These are phyloP conservation scores for Hemiprocne comata DNA, from an alignment of 2,113 vertebrate genomes.

Conservation along the genomic window DNA sequence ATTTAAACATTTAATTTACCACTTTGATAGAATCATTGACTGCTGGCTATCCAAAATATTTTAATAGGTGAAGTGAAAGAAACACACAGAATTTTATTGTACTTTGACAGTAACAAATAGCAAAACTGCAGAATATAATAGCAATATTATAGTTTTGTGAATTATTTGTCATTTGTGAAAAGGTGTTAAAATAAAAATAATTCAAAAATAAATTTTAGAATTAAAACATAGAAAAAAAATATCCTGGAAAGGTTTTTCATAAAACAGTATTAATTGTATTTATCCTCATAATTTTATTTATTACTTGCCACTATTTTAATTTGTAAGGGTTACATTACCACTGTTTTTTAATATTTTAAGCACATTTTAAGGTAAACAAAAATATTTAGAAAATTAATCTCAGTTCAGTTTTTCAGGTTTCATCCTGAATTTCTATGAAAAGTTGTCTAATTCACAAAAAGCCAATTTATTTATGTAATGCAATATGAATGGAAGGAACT, in stretches of 20 bases:
- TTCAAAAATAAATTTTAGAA: background rate
- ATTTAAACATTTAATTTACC: background rate
- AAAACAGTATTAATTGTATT: background rate
- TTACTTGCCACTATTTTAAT: background rate
- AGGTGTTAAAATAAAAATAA: background rate
- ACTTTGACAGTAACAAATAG: background rate
- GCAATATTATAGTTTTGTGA: background rate
- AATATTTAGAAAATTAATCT: background rate
- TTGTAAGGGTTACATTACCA: fast-evolving
- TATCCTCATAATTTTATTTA: background rate
- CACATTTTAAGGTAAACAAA: too few relatives aligned
- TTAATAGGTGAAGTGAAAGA: background rate
- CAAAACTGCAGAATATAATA: background rate
- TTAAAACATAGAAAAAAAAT: background rate
- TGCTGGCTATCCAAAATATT: background rate
- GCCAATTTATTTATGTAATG: fast-evolving
- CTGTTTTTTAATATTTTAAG: background rate
- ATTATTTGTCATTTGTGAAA: background rate
- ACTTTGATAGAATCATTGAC: background rate
- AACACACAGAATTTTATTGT: background rate
- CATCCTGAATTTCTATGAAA: background rate
- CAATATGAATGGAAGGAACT: background rate
- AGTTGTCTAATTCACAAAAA: background rate
- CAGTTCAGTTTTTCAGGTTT: background rate
- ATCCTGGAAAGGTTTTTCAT: background rate